Conservation (phyloP, 2,888 invertebrate genomes). For the Anorthoa munda region DNA sequence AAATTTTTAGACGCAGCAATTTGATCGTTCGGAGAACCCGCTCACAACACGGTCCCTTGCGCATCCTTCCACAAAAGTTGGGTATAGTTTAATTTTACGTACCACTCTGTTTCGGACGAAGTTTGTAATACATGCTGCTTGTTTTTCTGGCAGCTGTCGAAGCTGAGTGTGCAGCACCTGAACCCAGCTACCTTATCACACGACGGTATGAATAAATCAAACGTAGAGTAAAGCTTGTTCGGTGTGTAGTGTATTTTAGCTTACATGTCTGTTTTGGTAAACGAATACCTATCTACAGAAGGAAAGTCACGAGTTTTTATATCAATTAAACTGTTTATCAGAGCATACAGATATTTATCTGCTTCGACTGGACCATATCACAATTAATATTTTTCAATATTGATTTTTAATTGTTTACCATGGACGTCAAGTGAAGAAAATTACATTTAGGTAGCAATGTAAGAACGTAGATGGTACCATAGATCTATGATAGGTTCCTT, state of each 20-base stretch:
- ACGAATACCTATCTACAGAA: background rate
- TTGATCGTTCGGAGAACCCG: constrained; percentile 44
- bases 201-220: constrained; percentile 77
- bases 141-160: constrained; percentile 74
- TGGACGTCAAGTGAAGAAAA: background rate
- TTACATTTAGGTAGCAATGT: background rate
- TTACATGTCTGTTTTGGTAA: constrained; percentile 33
- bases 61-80: constrained; percentile 67
- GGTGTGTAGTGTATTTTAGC: constrained; percentile 23
- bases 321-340: background rate
- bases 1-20: constrained; percentile 47
- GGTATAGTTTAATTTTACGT: constrained; percentile 75
- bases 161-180: constrained; percentile 75
- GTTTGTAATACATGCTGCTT: constrained; percentile 75
- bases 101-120: constrained; percentile 71
- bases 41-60: constrained; percentile 54
- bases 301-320: background rate
- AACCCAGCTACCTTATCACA: constrained; percentile 69
- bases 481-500: too few relatives aligned
- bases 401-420: background rate
- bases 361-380: background rate
- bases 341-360: too few relatives aligned
- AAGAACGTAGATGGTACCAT: background rate
- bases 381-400: too few relatives aligned
- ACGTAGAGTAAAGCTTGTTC: constrained; percentile 55